Evolutionary conservation across 1,140 invertebrate genomes (phyloP).

Genomic region (Drosophila lacteicornis): DNA sequence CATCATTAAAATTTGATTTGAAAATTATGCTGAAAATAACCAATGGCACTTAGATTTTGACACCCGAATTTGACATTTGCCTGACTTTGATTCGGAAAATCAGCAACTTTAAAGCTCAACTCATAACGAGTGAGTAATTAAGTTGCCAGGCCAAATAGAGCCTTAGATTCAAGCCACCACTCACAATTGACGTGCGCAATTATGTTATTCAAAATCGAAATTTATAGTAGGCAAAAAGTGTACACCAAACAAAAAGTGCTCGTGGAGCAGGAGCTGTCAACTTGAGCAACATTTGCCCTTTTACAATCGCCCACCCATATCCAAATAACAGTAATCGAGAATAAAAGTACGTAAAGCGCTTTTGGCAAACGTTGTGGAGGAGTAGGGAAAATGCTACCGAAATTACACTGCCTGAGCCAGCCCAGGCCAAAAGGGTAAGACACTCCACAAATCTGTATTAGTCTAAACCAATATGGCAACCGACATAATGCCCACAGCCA

Average conservation of each 20-base stretch:
- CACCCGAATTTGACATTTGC: constrained; percentile 58
- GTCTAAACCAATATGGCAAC: constrained; percentile 62
- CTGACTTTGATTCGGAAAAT: constrained; percentile 56
- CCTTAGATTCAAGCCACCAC: constrained; percentile 44
- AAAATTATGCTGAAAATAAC: constrained; percentile 24
- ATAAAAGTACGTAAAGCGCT: constrained; percentile 58
- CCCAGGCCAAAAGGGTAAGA: background rate
- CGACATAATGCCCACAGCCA: constrained; percentile 55
- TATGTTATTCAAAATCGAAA: constrained; percentile 64
- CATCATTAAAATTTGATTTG: constrained; percentile 34
- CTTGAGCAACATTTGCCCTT: constrained; percentile 53
- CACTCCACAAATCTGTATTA: constrained; percentile 52
- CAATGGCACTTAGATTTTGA: constrained; percentile 38
- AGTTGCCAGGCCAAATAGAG: constrained; percentile 58
- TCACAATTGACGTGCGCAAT: constrained; percentile 67
- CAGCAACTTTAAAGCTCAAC: constrained; percentile 16
- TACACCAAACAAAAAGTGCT: constrained; percentile 26
- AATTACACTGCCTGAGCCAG: constrained; percentile 18
- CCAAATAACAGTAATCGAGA: constrained; percentile 41
- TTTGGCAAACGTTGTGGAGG: constrained; percentile 49
- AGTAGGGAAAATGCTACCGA: constrained; percentile 43
- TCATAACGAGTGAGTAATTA: constrained; percentile 62
- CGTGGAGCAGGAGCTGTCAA: constrained; percentile 42
- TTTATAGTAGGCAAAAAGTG: constrained; percentile 5
- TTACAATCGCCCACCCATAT: constrained; percentile 37